These are phyloP conservation scores for Limnodromus scolopaceus DNA, from an alignment of 2,797 vertebrate species.

Conservation along the genomic window DNA sequence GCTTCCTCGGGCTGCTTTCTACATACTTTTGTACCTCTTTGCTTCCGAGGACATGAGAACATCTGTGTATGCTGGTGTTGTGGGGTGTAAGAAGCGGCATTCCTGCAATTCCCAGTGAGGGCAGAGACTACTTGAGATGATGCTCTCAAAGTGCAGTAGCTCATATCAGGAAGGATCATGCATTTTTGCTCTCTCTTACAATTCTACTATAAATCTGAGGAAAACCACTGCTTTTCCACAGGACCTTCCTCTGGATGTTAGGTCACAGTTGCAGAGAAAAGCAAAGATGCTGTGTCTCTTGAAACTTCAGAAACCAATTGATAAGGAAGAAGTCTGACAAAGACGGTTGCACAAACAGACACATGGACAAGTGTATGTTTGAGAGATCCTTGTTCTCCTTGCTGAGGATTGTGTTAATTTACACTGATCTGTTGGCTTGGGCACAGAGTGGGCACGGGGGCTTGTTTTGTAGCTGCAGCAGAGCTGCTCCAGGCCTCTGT, in stretches of 20 bases:
- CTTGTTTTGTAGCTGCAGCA: neutral
- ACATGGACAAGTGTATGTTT: neutral
- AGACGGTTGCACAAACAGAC: neutral
- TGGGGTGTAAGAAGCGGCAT: neutral
- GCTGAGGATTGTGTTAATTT: neutral
- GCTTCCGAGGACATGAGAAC: neutral
- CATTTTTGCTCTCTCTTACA: neutral
- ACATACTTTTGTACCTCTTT: neutral
- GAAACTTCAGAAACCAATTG: neutral
- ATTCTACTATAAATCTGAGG: neutral
- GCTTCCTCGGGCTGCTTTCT: neutral
- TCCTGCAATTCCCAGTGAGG: neutral
- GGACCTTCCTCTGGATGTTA: neutral
- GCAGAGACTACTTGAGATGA: neutral
- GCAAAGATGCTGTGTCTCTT: neutral
- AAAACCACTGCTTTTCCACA: neutral
- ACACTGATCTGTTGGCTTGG: neutral
- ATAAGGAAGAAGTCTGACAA: neutral
- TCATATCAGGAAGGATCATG: neutral
- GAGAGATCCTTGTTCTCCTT: neutral
- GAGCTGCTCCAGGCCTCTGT: neutral
- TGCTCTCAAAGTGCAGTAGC: neutral
- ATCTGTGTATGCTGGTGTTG: neutral
- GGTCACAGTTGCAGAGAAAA: neutral
- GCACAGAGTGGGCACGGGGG: accelerated